Evolutionary conservation across 2,113 vertebrate species (phyloP).

Genomic region (Centrocercus urophasianus): DNA sequence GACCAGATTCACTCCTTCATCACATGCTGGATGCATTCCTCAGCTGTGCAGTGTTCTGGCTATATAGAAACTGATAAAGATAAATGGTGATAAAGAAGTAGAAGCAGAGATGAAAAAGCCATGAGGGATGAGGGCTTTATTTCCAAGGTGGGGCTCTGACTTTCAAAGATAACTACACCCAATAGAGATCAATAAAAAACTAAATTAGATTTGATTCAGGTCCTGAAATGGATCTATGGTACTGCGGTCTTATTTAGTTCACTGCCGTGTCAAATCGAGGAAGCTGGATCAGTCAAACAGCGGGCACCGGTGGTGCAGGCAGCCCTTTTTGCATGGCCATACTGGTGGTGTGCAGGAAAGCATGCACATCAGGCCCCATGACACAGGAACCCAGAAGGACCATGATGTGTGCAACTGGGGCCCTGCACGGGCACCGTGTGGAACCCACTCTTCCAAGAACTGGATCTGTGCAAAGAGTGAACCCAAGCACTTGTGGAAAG

Average conservation of each 20-base stretch:
- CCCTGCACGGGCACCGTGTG: background rate
- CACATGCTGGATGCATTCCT: background rate
- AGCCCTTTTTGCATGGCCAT: background rate
- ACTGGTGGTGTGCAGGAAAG: accelerated
- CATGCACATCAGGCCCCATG: accelerated
- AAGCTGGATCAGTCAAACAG: background rate
- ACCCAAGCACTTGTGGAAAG: background rate
- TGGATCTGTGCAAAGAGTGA: background rate
- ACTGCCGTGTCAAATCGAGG: background rate
- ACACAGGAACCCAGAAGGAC: background rate
- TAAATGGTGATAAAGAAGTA: slow-evolving; percentile 20
- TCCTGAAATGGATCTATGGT: background rate
- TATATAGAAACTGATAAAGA: slow-evolving; percentile 18
- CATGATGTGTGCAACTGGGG: too few species aligned
- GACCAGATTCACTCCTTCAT: accelerated
- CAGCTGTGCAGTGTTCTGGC: background rate
- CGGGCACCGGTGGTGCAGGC: accelerated
- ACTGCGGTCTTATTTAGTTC: background rate
- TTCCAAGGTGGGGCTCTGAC: background rate
- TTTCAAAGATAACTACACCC: slow-evolving; percentile 8
- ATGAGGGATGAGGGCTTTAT: slow-evolving; percentile 37
- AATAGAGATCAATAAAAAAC: slow-evolving; percentile 29
- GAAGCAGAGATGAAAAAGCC: slow-evolving; percentile 3
- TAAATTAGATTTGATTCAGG: slow-evolving; percentile 22
- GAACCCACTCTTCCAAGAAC: background rate